Conservation (phyloP, 2,888 invertebrate genomes). For the Caenorhabditis macrosperma region DNA sequence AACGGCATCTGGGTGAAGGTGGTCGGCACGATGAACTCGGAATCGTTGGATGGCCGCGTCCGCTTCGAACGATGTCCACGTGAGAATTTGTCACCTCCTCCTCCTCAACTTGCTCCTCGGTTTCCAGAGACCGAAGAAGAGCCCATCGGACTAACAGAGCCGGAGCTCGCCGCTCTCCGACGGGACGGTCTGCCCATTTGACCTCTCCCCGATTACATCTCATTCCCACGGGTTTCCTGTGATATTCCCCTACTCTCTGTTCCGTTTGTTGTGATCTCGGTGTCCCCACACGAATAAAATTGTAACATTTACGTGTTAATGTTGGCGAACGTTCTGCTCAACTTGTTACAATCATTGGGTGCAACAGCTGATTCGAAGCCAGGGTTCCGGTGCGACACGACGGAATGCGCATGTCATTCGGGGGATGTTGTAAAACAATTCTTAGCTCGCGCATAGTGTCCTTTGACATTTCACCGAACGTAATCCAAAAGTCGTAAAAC, state of each 20-base stretch:
- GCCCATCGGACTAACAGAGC: constrained; percentile 16
- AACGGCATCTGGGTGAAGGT: constrained; percentile 61
- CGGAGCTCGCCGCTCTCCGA: constrained; percentile 24
- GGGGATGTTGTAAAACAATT: constrained; percentile 9
- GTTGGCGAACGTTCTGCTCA: constrained; percentile 11
- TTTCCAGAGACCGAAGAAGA: constrained; percentile 45
- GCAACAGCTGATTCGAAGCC: neutral
- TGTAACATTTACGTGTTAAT: constrained; percentile 51
- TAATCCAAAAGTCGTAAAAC: neutral
- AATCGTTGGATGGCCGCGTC: constrained; percentile 52
- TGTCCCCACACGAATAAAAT: constrained; percentile 16
- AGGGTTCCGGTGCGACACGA: neutral
- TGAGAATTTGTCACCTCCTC: constrained; percentile 17
- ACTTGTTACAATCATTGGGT: constrained; percentile 33
- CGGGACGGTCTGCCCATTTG: constrained; percentile 33
- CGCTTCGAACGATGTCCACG: constrained; percentile 51
- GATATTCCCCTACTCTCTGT: constrained; percentile 8
- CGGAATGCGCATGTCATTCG: constrained; percentile 7
- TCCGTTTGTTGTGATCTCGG: constrained; percentile 36
- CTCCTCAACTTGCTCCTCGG: neutral
- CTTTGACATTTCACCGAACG: neutral
- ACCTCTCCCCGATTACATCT: neutral
- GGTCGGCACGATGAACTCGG: constrained; percentile 41
- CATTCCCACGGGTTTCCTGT: constrained; percentile 12
- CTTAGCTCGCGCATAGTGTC: neutral